Percentiles rank a stretch among this genome's conserved stretches.
phyloP scores from a whole-genome alignment of 2,888 invertebrate species.

The Saturnia pavonia region DNA sequence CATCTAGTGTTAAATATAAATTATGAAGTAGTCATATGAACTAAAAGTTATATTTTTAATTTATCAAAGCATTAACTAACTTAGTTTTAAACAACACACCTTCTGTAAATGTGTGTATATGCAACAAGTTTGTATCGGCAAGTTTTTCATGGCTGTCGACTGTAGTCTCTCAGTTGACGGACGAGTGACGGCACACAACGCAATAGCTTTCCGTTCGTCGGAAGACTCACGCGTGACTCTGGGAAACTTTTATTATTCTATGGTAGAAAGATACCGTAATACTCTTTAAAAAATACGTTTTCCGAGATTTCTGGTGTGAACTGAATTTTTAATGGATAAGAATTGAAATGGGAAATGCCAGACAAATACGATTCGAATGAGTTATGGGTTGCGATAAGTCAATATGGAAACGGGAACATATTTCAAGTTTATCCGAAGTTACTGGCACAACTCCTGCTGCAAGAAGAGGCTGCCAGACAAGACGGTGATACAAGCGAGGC shows the following conservation, averaged over 20 bases:
- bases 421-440: conserved; percentile 86
- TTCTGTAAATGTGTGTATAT: conserved; percentile 4
- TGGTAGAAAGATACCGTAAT: background rate
- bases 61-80: no score
- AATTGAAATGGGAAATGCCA: conserved; percentile 55
- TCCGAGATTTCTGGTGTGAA: background rate
- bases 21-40: no score
- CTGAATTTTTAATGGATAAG: background rate
- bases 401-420: conserved; percentile 81
- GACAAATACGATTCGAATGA: conserved; percentile 63
- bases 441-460: conserved; percentile 82
- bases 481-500: conserved; percentile 71
- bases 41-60: no score
- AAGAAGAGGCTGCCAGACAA: conserved; percentile 70
- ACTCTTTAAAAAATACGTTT: background rate
- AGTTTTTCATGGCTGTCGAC: conserved; percentile 25
- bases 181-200: conserved; percentile 50
- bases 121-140: conserved; percentile 31
- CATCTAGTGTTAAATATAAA: no score
- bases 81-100: background rate
- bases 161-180: conserved; percentile 50
- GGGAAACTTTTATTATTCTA: background rate
- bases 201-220: conserved; percentile 35
- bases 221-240: conserved; percentile 23
- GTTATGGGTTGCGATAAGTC: conserved; percentile 81